A percentile compares a stretch with the other conserved stretches of the same genome.
phyloP scores from a whole-genome alignment of 2,113 vertebrate species.

The Panthera uncia region DNA sequence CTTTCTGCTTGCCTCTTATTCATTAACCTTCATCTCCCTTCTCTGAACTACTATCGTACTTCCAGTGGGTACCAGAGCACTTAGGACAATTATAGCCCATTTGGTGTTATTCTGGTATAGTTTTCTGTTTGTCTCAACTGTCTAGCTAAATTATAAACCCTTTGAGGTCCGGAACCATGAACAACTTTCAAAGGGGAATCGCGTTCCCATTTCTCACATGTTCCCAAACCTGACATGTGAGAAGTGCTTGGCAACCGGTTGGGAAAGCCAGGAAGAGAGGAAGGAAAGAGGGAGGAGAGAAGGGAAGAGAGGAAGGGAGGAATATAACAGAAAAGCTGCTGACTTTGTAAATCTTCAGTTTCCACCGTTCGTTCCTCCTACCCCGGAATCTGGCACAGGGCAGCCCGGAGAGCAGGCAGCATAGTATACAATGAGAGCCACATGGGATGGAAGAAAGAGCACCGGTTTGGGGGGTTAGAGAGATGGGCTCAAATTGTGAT shows the following conservation, averaged over 20 bases:
- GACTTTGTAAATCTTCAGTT: background rate
- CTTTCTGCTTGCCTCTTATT: background rate
- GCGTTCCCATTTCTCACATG: background rate
- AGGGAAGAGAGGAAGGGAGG: background rate
- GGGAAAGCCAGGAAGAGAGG: background rate
- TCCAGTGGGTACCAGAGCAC: background rate
- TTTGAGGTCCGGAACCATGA: background rate
- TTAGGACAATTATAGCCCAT: background rate
- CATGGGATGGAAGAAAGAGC: background rate
- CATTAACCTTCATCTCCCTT: background rate
- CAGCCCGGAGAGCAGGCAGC: background rate
- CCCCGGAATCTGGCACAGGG: fast-evolving
- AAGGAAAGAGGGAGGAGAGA: background rate
- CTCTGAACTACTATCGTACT: background rate
- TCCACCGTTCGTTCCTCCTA: too few species aligned
- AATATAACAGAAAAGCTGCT: background rate
- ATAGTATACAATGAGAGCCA: fast-evolving
- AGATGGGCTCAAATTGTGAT: background rate
- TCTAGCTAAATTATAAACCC: background rate
- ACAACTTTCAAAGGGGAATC: background rate
- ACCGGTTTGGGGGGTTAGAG: background rate
- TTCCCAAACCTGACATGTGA: background rate
- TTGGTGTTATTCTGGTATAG: background rate
- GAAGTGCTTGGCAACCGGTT: background rate
- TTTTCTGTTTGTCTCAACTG: background rate